Evolutionary conservation across 2,113 vertebrate species (phyloP), one percentile per base, ranked within the genome.

Genomic region (Acrocephalus kingi): DNA sequence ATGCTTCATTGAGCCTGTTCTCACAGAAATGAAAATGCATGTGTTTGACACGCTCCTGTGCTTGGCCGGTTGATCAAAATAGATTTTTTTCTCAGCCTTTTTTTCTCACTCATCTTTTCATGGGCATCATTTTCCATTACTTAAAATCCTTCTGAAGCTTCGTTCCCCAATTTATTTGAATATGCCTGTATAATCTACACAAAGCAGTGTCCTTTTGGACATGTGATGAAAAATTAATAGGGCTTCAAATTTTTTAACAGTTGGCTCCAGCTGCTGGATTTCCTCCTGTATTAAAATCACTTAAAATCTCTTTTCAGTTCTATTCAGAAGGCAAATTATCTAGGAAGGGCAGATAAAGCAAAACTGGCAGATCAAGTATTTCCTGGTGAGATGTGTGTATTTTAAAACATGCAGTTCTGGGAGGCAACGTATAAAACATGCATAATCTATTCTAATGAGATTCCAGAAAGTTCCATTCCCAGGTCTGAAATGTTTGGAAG

Each of bases 21-120:
- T 94, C 80, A 67, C 87, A 80, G 68, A 94, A 98, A 97, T 98
- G 96, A 97, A 98, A 98, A 98, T 96, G 87, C 94, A 96, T 96
- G 92, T 96, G 85, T 96, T 97, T 96, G 95, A 97, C 90, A 96
- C 9, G 35, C 91, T 97, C 94, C 63, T 75, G 59, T 71, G 96
- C 93, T 89, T 74, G 66, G 51, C 89, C 95, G 74, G 80, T 93
- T 97, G 96, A 97, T 97, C 87, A 97, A 97, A 97, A 97, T 77
- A 96, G 73, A 96, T 97, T 97, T 95, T 90, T 94, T 91, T 80
- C 83, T 69, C 72, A 75, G 87, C 84, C 13, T 86, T 94, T 95
- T 91, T 83, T 81, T 6, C 68, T 92, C 84, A 68, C 64, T 93
- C 78, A 22, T 95, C 75, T 97, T 97, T 98, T 83, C 82, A 92